phyloP scores from a whole-genome alignment of 30 jellyfish, hydroid and myxozoan species.

The Chrysaora quinquecirrha region DNA sequence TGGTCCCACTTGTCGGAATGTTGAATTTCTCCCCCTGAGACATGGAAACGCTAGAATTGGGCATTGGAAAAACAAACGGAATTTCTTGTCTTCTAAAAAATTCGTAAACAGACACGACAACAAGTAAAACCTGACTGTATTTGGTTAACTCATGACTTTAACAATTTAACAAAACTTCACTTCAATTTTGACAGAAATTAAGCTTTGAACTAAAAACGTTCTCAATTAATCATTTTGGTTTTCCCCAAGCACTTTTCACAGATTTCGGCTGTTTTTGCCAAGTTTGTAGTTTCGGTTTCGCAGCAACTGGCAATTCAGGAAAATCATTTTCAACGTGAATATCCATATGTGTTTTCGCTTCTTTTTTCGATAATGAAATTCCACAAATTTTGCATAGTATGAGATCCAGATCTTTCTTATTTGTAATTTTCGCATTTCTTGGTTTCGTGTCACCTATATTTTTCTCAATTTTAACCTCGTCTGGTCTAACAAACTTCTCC shows the following conservation, averaged over 20 bases:
- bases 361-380: slow-evolving; percentile 53
- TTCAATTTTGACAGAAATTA: too few relatives aligned
- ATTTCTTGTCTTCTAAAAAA: too few relatives aligned
- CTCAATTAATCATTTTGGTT: slow-evolving; percentile 12
- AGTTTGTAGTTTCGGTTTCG: slow-evolving; percentile 24
- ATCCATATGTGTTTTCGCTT: slow-evolving; percentile 66
- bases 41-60: too few relatives aligned
- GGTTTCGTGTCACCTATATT: neutral
- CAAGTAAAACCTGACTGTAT: too few relatives aligned
- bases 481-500: neutral
- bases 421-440: neutral
- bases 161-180: too few relatives aligned
- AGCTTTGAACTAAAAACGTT: too few relatives aligned
- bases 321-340: slow-evolving; percentile 73
- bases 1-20: too few relatives aligned
- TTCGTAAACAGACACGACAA: too few relatives aligned
- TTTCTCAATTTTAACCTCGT: neutral
- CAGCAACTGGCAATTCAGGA: slow-evolving; percentile 85
- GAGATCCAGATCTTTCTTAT: slow-evolving; percentile 19
- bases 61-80: too few relatives aligned
- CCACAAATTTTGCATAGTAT: slow-evolving; percentile 52
- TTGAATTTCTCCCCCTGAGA: too few relatives aligned
- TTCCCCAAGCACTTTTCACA: slow-evolving; percentile 83
- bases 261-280: slow-evolving; percentile 35
- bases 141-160: too few relatives aligned